These are phyloP conservation scores for Myoxocephalus aenaeus DNA, from an alignment of 2,797 vertebrate genomes.

Conservation along the genomic window DNA sequence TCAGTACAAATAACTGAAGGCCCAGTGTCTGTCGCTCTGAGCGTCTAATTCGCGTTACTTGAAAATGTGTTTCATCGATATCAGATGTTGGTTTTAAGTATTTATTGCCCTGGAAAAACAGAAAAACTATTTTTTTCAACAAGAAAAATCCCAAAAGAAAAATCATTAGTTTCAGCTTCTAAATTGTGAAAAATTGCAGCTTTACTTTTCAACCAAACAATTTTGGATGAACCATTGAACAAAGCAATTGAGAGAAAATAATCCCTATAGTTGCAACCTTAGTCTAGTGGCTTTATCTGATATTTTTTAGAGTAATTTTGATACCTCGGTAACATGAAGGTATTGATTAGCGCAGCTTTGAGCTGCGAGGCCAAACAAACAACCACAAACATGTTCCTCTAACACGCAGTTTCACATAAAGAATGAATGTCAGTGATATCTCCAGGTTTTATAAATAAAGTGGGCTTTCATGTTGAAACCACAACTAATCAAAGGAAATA, in stretches of 20 bases:
- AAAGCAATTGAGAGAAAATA: neutral
- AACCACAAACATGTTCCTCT: neutral
- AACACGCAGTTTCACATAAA: constrained; percentile 1
- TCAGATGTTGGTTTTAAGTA: too few species aligned
- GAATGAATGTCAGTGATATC: neutral
- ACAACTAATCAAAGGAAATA: constrained; percentile 40
- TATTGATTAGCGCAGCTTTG: constrained; percentile 12
- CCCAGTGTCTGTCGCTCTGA: too few species aligned
- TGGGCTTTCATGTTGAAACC: constrained; percentile 36
- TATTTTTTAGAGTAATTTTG: neutral
- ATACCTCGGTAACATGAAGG: neutral
- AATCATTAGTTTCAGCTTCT: neutral
- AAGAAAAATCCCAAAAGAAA: neutral
- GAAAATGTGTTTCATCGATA: too few species aligned
- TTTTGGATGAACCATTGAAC: constrained; percentile 1
- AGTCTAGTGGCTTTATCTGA: neutral
- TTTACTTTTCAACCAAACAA: neutral
- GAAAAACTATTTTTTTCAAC: neutral
- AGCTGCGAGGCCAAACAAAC: constrained; percentile 4
- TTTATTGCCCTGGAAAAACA: neutral
- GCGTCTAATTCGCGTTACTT: too few species aligned
- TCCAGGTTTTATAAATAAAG: constrained; percentile 18
- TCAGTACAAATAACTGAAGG: too few species aligned
- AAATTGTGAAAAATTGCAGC: neutral
- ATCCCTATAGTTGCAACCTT: neutral